Base-by-base conservation (phyloP, 2,888 invertebrate genomes). In the Sylvicola fuscatus region DNA sequence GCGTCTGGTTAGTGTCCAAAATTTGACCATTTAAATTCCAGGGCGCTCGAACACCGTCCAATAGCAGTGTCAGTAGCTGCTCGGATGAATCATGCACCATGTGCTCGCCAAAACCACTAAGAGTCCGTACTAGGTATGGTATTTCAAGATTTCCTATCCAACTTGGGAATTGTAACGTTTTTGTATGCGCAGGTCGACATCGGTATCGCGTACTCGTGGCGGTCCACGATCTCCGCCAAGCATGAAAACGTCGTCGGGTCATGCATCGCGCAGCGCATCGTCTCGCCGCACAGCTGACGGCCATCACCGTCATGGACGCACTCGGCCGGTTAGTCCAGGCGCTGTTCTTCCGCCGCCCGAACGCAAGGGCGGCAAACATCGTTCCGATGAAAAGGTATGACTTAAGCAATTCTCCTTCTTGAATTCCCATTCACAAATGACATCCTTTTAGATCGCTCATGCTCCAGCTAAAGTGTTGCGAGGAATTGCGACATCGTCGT, bases 61-160 rank as follows among this genome's bases (percentile, higher is more conserved):
- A 71, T 2, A 81, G 81, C 27, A 78, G 80, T 0, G 69, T 72
- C 33, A 81, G 80, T 60, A 80, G 79, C 44, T 83, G 83, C 49
- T 81, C 82, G 0, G 82, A 82, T 47, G 78, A 80, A 48, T 81
- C 81, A 0, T 83, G 83, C 49, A 82, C 82, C 0, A 79, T 83
- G 2, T 83, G 83, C 50, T 80, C 81, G 1, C 79, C 78, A 4
- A 29, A 13, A 60, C 53, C 53, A 46, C 51, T 49, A 39, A 43
- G 44, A 37, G 54, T 48, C 39, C 52, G 55, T 47, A 58, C 58
- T 41, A 52, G 57, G 57, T 58, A 45, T 49, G 47, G 39, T n/a
- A n/a, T 28, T 34, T 21, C 16, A n/a, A 35, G 15, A n/a, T n/a
- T n/a, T n/a, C n/a, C n/a, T n/a, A n/a, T n/a, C n/a, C n/a, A n/a